Evolutionary conservation across 1,140 invertebrate species (phyloP).

Genomic region (Planococcus citri): DNA sequence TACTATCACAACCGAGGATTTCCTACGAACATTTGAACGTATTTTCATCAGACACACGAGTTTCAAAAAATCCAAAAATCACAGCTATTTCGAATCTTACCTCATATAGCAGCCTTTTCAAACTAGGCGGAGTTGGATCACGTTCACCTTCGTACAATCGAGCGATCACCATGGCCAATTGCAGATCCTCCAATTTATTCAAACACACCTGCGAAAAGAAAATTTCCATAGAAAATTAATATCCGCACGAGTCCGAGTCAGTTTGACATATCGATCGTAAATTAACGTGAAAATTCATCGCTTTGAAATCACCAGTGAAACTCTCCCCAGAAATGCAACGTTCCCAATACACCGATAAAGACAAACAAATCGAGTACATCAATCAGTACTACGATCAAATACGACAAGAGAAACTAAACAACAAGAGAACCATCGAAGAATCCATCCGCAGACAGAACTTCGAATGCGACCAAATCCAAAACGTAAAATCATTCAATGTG

Average conservation of each 20-base stretch:
- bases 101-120: conserved; percentile 63
- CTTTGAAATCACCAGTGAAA: too few relatives aligned
- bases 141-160: conserved; percentile 74
- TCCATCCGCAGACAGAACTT: background rate
- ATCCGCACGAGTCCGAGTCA: background rate
- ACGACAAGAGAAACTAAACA: background rate
- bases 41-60: too few relatives aligned
- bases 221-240: conserved; percentile 17
- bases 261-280: too few relatives aligned
- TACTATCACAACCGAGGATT: conserved; percentile 46
- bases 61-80: too few relatives aligned
- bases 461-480: background rate
- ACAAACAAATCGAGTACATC: conserved; percentile 4
- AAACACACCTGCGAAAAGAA: conserved; percentile 53
- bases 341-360: background rate
- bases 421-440: background rate
- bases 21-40: too few relatives aligned
- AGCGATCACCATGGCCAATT: conserved; percentile 88
- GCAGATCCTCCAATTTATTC: conserved; percentile 87
- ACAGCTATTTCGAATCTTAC: conserved; percentile 40
- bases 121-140: conserved; percentile 56
- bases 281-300: too few relatives aligned
- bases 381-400: conserved; percentile 5
- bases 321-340: too few relatives aligned
- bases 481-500: background rate